Percentiles rank a stretch among this genome's conserved stretches.
phyloP scores from a whole-genome alignment of 2,797 vertebrate genomes.

The Gambusia yucatana region DNA sequence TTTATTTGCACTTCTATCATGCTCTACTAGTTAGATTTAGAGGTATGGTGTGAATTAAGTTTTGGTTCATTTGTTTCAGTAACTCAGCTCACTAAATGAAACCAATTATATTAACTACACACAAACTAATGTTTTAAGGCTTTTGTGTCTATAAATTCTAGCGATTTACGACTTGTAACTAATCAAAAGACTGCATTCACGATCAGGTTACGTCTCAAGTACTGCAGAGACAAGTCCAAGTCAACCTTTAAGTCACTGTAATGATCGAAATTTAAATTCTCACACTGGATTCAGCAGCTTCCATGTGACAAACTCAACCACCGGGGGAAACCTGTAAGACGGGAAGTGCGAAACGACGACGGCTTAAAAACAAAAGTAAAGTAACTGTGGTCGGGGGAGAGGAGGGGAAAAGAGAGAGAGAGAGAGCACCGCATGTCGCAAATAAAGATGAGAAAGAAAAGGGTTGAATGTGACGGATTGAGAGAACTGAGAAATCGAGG shows the following conservation, averaged over 20 bases:
- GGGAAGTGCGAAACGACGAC: not conserved
- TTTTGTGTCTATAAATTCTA: not conserved
- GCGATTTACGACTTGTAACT: not conserved
- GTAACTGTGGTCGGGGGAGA: not conserved
- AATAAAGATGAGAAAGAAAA: slow-evolving; percentile 12
- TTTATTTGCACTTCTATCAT: no score
- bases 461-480: slow-evolving; percentile 28
- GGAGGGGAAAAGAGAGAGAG: not conserved
- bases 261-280: not conserved
- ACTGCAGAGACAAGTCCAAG: not conserved
- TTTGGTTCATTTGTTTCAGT: not conserved
- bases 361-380: not conserved
- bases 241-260: not conserved
- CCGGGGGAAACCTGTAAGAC: not conserved
- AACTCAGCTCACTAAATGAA: not conserved
- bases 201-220: not conserved
- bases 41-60: no score
- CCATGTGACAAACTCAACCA: not conserved
- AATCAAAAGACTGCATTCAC: not conserved
- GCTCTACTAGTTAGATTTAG: no score
- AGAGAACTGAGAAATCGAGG: slow-evolving; percentile 44
- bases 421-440: slow-evolving; percentile 1
- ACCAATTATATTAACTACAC: not conserved
- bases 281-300: not conserved
- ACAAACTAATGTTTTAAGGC: not conserved